Evolutionary conservation across 2,888 invertebrate species (phyloP).

Genomic region (Arrhopalites spinosus): DNA sequence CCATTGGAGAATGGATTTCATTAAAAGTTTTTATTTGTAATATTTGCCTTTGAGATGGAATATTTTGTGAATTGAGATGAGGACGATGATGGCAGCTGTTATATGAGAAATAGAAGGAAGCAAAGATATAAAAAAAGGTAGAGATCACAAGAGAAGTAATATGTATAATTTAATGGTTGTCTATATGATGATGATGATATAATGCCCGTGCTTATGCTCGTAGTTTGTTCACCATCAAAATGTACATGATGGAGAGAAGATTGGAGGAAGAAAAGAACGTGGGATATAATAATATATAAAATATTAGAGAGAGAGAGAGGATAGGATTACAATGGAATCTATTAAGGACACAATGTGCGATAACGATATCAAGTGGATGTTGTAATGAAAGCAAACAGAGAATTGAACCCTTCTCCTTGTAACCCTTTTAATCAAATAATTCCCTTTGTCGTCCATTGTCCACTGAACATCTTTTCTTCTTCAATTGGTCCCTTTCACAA

Average conservation of each 20-base stretch:
- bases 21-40: too few species aligned
- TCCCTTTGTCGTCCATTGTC: constrained; percentile 40
- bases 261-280: constrained; percentile 33
- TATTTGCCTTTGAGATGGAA: not conserved
- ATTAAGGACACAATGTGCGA: constrained; percentile 41
- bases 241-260: constrained; percentile 8
- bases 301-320: too few species aligned
- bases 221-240: not conserved
- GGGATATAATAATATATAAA: too few species aligned
- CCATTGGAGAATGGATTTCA: not conserved
- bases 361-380: constrained; percentile 45
- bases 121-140: not conserved
- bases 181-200: constrained; percentile 3
- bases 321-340: constrained; percentile 42
- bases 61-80: not conserved
- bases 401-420: constrained; percentile 38
- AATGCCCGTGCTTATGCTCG: not conserved
- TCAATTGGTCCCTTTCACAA: constrained; percentile 34
- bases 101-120: not conserved
- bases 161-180: not conserved
- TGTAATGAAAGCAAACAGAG: constrained; percentile 29
- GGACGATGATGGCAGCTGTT: not conserved
- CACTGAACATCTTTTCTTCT: constrained; percentile 36
- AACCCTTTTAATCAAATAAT: constrained; percentile 49
- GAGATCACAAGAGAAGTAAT: not conserved